A percentile compares a stretch with the other conserved stretches of the same genome.
Evolutionary conservation across 2,113 vertebrate genomes (phyloP).

Genomic region (mouse (Mus musculus)): DNA sequence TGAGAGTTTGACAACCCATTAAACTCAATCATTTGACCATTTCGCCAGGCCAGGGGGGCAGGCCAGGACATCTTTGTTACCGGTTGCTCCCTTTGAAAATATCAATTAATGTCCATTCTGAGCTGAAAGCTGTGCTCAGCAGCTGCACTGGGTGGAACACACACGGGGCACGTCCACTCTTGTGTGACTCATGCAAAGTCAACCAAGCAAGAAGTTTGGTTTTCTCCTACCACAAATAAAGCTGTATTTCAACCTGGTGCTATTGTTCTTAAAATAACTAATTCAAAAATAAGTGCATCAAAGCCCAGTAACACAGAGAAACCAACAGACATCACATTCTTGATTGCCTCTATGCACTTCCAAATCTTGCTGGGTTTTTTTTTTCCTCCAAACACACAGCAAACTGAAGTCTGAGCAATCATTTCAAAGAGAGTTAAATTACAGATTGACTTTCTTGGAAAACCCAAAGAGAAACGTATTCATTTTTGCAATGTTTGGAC

Average conservation of each 20-base stretch:
- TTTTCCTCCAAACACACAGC: slow-evolving; percentile 1
- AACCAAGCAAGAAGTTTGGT: slow-evolving; percentile 19
- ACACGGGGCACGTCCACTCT: not conserved
- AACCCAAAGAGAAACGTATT: slow-evolving; percentile 33
- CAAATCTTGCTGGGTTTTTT: not conserved
- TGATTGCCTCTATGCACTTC: not conserved
- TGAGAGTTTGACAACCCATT: not conserved
- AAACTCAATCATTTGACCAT: not conserved
- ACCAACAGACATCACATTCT: slow-evolving; percentile 22
- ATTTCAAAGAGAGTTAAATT: slow-evolving; percentile 59
- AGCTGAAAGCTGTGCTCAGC: not conserved
- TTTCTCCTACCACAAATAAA: slow-evolving; percentile 29
- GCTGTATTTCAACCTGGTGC: not conserved
- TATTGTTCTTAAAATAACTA: slow-evolving; percentile 50
- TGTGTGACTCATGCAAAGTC: slow-evolving; percentile 13
- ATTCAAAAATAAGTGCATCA: not conserved
- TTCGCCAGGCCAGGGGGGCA: not conserved
- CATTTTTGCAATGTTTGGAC: not conserved
- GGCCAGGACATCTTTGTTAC: not conserved
- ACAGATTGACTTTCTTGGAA: slow-evolving; percentile 31
- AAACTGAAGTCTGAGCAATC: slow-evolving; percentile 51
- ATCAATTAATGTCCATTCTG: not conserved
- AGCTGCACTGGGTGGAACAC: not conserved
- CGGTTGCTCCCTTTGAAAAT: not conserved
- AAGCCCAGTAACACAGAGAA: slow-evolving; percentile 53